A percentile compares a stretch with the other conserved stretches of the same genome.
phyloP scores from a whole-genome alignment of 2,888 invertebrate genomes.

The Himalopsyche anomala region DNA sequence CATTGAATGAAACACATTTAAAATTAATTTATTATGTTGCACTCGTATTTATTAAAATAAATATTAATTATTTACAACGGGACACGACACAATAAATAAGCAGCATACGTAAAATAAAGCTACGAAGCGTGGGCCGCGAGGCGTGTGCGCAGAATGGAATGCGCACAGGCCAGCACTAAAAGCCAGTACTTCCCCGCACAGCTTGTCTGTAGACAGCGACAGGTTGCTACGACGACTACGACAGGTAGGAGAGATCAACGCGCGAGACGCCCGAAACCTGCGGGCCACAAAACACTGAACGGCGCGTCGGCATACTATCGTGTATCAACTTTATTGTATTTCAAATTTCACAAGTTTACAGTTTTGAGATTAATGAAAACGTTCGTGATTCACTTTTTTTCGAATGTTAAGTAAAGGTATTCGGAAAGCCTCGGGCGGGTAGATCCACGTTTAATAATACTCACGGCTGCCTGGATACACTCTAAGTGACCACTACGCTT shows the following conservation, averaged over 20 bases:
- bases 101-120: constrained; percentile 1
- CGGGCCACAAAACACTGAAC: constrained; percentile 47
- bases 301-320: constrained; percentile 48
- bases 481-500: neutral
- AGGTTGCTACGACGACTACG: constrained; percentile 40
- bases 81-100: neutral
- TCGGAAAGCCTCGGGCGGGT: neutral
- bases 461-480: constrained; percentile 16
- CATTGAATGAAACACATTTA: no score
- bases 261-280: constrained; percentile 39
- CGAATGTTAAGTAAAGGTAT: constrained; percentile 5
- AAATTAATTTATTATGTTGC: no score
- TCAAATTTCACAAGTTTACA: constrained; percentile 53
- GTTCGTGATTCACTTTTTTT: constrained; percentile 39
- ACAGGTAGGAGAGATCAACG: constrained; percentile 45
- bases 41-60: neutral
- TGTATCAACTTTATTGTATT: constrained; percentile 55
- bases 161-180: constrained; percentile 17
- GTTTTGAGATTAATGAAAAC: constrained; percentile 51
- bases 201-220: constrained; percentile 27
- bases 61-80: neutral
- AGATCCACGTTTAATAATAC: constrained; percentile 19
- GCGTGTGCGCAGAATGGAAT: constrained; percentile 26
- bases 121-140: constrained; percentile 20
- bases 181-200: neutral